Evolutionary conservation across 1,140 invertebrate genomes (phyloP), one percentile per base, ranked within the genome.

Genomic region (Pogonomyrmex barbatus): DNA sequence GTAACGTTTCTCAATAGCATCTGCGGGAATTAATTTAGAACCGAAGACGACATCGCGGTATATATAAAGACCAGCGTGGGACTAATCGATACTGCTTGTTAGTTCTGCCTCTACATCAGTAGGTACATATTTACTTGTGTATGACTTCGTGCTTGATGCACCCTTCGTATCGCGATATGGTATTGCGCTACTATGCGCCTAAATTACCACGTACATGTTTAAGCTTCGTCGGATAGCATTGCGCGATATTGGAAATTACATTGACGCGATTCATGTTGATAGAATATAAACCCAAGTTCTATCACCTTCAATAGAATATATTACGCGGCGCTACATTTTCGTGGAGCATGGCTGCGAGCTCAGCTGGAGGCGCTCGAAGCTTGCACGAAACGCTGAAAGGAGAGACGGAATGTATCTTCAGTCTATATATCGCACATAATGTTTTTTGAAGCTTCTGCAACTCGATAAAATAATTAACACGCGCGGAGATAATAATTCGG

Each of bases 171-270:
- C 67, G 54, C 65, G 47, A 33, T 58, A 47, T 60, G 30, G 68
- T 83, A 83, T 83, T 83, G 54, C 79, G 54, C 30, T 45, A 39
- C 68, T 60, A 42, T 39, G 50, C 42, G 45, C 33, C 79, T 75
- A 83, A 83, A 83, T 83, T 83, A 56, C 79, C 79, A 83, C 60
- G 79, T 50, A 56, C 79, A 83, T 75, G 79, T 83, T 75, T 83
- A 83, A 83, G 79, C 79, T 62, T 39, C 54, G 54, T 56, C 54
- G 54, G 79, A 75, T 73, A 83, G 68, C 68, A 75, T 83, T 83
- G 68, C 79, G 79, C 79, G 79, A 83, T 82, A 82, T 83, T 83
- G 79, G 68, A 83, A 83, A 83, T 83, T 83, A 83, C 79, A 83
- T 83, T 83, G 79, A 83, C 52, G 68, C 54, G 79, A 83, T 83